A percentile compares a stretch with the other conserved stretches of the same genome.
Conservation (phyloP, 1,140 invertebrate species). For the Heliconius hewitsoni region DNA sequence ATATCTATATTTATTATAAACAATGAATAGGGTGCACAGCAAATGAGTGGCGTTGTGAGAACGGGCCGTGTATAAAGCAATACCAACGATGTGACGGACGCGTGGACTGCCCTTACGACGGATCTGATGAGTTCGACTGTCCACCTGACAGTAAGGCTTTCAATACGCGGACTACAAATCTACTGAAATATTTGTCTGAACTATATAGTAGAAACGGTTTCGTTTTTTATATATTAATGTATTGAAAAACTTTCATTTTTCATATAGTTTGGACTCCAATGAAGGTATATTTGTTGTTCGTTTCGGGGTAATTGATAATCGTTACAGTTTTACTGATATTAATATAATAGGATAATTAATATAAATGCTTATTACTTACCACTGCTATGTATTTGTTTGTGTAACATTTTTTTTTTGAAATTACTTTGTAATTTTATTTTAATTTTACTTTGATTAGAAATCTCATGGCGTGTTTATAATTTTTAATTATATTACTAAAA, state of each 20-base stretch:
- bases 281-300: conserved; percentile 1
- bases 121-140: conserved; percentile 86
- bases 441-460: not conserved
- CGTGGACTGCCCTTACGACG: conserved; percentile 85
- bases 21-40: conserved; percentile 55
- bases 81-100: conserved; percentile 83
- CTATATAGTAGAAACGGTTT: not conserved
- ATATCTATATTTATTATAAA: conserved; percentile 9
- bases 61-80: conserved; percentile 84
- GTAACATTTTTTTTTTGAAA: no score
- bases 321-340: no score
- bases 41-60: conserved; percentile 84
- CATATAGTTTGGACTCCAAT: not conserved
- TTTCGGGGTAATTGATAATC: not conserved
- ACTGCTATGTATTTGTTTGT: no score
- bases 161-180: not conserved
- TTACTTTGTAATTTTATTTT: not conserved
- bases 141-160: conserved; percentile 58
- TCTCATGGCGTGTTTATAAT: not conserved
- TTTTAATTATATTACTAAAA: not conserved
- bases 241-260: not conserved
- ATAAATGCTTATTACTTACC: no score
- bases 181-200: conserved; percentile 18
- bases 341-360: no score
- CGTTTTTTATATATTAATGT: not conserved